Evolutionary conservation across 2,797 vertebrate species (phyloP).

Genomic region (Sitta carolinensis): DNA sequence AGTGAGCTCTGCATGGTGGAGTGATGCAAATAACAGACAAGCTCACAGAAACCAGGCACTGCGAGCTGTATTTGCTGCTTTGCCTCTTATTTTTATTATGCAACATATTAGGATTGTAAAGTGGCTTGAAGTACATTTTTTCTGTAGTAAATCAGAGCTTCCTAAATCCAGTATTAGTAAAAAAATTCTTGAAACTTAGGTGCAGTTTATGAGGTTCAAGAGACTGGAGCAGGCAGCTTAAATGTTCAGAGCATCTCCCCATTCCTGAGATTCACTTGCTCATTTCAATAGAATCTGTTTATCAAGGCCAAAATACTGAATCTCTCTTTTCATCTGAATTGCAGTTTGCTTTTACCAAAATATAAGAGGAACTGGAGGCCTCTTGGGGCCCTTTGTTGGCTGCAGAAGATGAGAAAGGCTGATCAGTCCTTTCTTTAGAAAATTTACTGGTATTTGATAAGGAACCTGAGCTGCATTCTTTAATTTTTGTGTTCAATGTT

Average conservation of each 20-base stretch:
- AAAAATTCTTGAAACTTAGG: neutral
- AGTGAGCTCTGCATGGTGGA: neutral
- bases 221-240: neutral
- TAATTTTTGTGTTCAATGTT: neutral
- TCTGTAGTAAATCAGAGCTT: neutral
- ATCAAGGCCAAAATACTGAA: neutral
- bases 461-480: neutral
- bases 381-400: neutral
- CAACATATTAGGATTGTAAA: neutral
- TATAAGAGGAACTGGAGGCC: neutral
- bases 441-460: neutral
- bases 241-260: neutral
- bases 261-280: neutral
- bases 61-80: neutral
- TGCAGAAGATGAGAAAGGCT: neutral
- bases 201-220: neutral
- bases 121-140: neutral
- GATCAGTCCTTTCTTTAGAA: neutral
- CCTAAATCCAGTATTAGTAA: neutral
- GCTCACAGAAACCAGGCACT: neutral
- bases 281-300: neutral
- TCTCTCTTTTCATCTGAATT: neutral
- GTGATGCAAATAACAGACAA: constrained; percentile 11
- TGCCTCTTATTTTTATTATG: constrained; percentile 5
- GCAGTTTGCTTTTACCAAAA: neutral